A percentile compares a stretch with the other conserved stretches of the same genome.
phyloP scores from a whole-genome alignment of 2,797 vertebrate species.

The Alauda arvensis region DNA sequence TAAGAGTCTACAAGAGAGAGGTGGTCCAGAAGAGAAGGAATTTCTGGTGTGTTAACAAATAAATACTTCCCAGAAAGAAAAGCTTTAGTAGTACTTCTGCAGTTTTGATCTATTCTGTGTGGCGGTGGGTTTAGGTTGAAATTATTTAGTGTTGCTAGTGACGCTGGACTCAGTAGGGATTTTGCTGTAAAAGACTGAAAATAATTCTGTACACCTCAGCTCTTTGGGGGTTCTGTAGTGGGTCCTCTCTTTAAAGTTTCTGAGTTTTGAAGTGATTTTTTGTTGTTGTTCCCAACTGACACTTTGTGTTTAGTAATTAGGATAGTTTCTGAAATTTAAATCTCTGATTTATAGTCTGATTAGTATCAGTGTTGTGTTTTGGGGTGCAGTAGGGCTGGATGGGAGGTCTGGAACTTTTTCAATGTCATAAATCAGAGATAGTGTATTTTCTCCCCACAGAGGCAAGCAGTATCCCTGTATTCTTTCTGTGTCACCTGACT shows the following conservation, averaged over 20 bases:
- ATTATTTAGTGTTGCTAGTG: not conserved
- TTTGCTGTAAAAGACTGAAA: not conserved
- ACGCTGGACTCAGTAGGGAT: not conserved
- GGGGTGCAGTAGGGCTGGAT: not conserved
- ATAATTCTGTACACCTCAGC: not conserved
- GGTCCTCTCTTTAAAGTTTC: not conserved
- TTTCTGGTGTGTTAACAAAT: conserved; percentile 41
- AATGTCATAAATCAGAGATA: not conserved
- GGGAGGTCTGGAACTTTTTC: not conserved
- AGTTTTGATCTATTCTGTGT: not conserved
- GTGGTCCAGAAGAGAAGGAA: conserved; percentile 64
- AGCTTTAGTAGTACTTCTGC: not conserved
- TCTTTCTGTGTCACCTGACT: not conserved
- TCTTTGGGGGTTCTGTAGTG: not conserved
- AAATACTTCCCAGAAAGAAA: conserved; percentile 55
- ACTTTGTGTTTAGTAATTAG: not conserved
- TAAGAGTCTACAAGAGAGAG: conserved; percentile 64
- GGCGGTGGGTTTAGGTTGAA: not conserved
- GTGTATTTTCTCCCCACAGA: not conserved
- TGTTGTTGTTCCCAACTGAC: not conserved
- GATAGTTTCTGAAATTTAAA: not conserved
- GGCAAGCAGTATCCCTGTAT: not conserved
- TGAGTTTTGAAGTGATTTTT: not conserved
- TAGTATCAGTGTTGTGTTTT: not conserved
- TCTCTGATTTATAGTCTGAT: not conserved